phyloP scores from a whole-genome alignment of 2,888 invertebrate species.

The Scrobipalpa atriplicella region DNA sequence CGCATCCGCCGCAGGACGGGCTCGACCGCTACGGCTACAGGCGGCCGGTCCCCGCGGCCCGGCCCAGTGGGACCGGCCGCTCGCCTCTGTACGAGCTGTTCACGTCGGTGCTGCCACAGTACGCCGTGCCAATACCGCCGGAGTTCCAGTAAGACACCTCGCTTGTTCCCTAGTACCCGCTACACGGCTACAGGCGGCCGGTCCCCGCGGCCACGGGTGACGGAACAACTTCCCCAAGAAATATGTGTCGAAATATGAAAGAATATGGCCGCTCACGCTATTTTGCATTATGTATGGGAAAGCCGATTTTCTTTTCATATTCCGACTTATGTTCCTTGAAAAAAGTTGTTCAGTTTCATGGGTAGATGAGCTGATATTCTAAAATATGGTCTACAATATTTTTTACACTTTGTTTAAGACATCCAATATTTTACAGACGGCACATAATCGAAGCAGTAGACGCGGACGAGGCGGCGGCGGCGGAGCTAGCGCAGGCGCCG shows the following conservation, averaged over 20 bases:
- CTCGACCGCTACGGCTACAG: constrained; percentile 45
- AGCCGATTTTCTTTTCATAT: too few species aligned
- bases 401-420: neutral
- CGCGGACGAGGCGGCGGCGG: constrained; percentile 20
- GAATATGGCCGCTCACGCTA: too few species aligned
- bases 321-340: too few species aligned
- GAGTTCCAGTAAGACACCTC: neutral
- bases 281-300: too few species aligned
- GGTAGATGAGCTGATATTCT: neutral
- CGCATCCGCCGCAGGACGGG: constrained; percentile 40
- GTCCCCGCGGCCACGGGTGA: neutral
- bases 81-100: constrained; percentile 37
- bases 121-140: constrained; percentile 23
- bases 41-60: neutral
- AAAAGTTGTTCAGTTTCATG: too few species aligned
- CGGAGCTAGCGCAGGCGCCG: constrained; percentile 7
- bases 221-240: too few species aligned
- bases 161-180: neutral
- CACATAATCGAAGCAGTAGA: constrained; percentile 17
- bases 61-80: constrained; percentile 16
- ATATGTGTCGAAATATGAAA: too few species aligned
- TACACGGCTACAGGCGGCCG: too few species aligned
- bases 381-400: neutral
- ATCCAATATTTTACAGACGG: neutral
- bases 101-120: constrained; percentile 37